phyloP scores from a whole-genome alignment of 2,113 vertebrate species.

The Brienomyrus brachyistius region DNA sequence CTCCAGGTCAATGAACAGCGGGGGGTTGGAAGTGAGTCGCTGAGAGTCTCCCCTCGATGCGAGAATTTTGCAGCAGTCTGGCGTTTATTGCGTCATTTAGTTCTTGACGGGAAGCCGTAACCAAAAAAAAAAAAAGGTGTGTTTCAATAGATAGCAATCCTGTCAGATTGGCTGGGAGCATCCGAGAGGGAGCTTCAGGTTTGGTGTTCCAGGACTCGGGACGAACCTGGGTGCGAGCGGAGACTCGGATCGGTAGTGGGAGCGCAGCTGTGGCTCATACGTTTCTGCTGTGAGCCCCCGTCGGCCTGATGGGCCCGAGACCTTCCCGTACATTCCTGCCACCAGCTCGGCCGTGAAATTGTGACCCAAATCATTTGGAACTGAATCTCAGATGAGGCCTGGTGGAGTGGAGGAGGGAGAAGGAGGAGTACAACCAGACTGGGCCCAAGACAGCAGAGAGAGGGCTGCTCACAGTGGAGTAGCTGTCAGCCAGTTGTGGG shows the following conservation, averaged over 20 bases:
- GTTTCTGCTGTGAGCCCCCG: background rate
- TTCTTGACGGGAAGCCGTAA: background rate
- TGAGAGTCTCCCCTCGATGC: background rate
- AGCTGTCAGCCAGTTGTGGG: background rate
- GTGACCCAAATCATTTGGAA: constrained; percentile 28
- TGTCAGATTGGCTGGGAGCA: background rate
- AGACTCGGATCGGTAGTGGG: background rate
- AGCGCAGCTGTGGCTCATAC: background rate
- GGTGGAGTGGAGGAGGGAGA: background rate
- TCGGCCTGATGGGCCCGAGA: background rate
- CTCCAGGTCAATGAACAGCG: background rate
- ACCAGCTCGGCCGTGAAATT: constrained; percentile 19
- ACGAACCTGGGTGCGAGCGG: background rate
- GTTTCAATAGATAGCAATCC: background rate
- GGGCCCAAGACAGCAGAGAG: background rate
- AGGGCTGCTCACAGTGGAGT: background rate
- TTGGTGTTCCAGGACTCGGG: background rate
- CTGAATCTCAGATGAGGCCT: background rate
- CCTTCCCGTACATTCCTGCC: background rate
- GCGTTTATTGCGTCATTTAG: background rate
- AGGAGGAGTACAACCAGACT: background rate
- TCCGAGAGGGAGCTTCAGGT: background rate
- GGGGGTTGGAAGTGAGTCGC: background rate
- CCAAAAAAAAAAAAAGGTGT: background rate
- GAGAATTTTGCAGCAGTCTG: background rate